A percentile compares a stretch with the other conserved stretches of the same genome.
Evolutionary conservation across 2,113 vertebrate genomes (phyloP).

Genomic region (Ptychochromis oligacanthus): DNA sequence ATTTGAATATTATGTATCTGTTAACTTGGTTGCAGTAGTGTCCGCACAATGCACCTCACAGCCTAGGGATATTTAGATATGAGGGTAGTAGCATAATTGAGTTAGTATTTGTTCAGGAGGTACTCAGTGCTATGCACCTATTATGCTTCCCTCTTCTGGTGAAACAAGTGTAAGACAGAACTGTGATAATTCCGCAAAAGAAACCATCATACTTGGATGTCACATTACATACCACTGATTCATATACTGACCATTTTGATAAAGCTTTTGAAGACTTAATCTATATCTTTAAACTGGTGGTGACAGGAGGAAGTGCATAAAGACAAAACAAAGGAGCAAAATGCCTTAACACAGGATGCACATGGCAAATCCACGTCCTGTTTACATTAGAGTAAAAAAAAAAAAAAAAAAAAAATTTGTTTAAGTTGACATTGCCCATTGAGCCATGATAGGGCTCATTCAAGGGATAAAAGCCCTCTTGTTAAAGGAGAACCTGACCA

Average conservation of each 20-base stretch:
- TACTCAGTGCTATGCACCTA: background rate
- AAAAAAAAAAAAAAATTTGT: background rate
- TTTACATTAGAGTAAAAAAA: conserved; percentile 13
- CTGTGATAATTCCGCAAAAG: background rate
- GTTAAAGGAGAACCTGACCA: background rate
- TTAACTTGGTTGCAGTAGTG: background rate
- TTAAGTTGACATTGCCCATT: conserved; percentile 1
- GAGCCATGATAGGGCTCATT: conserved; percentile 5
- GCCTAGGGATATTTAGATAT: background rate
- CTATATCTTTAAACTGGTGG: conserved; percentile 23
- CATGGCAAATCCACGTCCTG: conserved; percentile 25
- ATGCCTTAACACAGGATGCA: conserved; percentile 15
- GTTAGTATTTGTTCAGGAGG: background rate
- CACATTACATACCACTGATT: conserved; percentile 41
- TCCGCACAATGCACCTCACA: background rate
- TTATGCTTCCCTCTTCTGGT: conserved; percentile 67
- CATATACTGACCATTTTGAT: conserved; percentile 18
- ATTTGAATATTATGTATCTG: background rate
- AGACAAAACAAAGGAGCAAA: conserved; percentile 17
- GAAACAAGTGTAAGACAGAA: conserved; percentile 12
- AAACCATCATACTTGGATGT: background rate
- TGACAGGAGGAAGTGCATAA: conserved; percentile 10
- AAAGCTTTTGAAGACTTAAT: conserved; percentile 15
- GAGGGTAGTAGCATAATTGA: background rate
- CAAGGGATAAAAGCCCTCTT: background rate